Evolutionary conservation across 2,113 vertebrate genomes (phyloP).

Genomic region (Syngnathus floridae): DNA sequence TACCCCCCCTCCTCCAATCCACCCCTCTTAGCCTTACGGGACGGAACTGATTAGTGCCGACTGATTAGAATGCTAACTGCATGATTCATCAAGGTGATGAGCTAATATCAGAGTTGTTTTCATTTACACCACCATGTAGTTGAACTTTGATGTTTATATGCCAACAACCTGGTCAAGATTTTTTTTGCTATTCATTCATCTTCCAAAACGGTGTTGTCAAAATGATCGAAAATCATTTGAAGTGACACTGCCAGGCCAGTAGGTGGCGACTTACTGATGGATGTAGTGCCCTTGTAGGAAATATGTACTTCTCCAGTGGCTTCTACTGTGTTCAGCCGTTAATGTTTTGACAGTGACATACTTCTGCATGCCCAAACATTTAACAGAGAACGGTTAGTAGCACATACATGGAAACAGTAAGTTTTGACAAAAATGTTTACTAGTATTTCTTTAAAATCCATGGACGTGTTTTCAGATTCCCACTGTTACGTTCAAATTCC

Average conservation of each 20-base stretch:
- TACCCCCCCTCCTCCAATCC: not conserved
- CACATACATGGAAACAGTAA: not conserved
- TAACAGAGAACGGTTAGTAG: not conserved
- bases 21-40: not conserved
- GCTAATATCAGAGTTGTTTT: conserved; percentile 8
- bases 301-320: not conserved
- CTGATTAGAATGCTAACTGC: conserved; percentile 15
- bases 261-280: not conserved
- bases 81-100: conserved; percentile 38
- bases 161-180: not conserved
- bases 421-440: not conserved
- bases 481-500: not conserved
- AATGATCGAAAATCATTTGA: not conserved
- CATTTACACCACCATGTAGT: not conserved
- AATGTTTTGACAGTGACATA: not conserved
- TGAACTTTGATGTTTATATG: not conserved
- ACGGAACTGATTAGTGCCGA: conserved; percentile 11
- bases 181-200: not conserved
- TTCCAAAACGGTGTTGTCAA: not conserved
- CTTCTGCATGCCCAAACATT: not conserved
- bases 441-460: not conserved
- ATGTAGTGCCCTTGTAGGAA: not conserved
- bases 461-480: not conserved
- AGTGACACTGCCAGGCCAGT: not conserved
- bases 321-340: not conserved